phyloP scores from a whole-genome alignment of 2,113 vertebrate species.

The Coturnix japonica region DNA sequence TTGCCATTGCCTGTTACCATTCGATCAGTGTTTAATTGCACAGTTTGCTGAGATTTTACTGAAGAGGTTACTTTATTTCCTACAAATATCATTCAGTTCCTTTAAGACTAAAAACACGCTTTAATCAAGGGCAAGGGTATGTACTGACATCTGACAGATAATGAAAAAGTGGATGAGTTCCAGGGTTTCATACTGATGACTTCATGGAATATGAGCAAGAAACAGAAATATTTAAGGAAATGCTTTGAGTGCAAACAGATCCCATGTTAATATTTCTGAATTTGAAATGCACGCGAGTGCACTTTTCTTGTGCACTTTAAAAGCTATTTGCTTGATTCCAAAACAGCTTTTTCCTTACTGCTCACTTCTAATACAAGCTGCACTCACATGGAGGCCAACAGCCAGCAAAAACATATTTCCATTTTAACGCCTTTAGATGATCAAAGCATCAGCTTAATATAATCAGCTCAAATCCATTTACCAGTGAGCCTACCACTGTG shows the following conservation, averaged over 20 bases:
- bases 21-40: slow-evolving; percentile 85
- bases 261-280: slow-evolving; percentile 41
- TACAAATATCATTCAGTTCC: slow-evolving; percentile 73
- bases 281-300: neutral
- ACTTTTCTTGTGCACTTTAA: slow-evolving; percentile 6
- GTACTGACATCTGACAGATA: slow-evolving; percentile 16
- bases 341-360: slow-evolving; percentile 61
- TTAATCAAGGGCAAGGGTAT: slow-evolving; percentile 64
- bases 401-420: slow-evolving; percentile 94
- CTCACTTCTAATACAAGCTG: slow-evolving; percentile 68
- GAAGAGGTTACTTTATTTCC: slow-evolving; percentile 70
- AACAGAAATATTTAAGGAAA: neutral
- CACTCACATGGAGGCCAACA: slow-evolving; percentile 79
- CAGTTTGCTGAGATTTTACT: slow-evolving; percentile 77
- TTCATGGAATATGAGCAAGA: slow-evolving; percentile 55
- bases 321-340: slow-evolving; percentile 68
- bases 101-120: slow-evolving; percentile 65
- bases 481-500: slow-evolving; percentile 85
- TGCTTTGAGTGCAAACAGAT: slow-evolving; percentile 34
- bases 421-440: slow-evolving; percentile 98
- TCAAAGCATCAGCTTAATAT: slow-evolving; percentile 99
- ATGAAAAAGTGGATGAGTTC: slow-evolving; percentile 22
- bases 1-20: slow-evolving; percentile 81
- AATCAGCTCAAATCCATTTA: slow-evolving; percentile 99
- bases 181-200: slow-evolving; percentile 4